These are phyloP conservation scores for Hemithea aestivaria DNA, from an alignment of 2,888 invertebrate species.

Conservation along the genomic window DNA sequence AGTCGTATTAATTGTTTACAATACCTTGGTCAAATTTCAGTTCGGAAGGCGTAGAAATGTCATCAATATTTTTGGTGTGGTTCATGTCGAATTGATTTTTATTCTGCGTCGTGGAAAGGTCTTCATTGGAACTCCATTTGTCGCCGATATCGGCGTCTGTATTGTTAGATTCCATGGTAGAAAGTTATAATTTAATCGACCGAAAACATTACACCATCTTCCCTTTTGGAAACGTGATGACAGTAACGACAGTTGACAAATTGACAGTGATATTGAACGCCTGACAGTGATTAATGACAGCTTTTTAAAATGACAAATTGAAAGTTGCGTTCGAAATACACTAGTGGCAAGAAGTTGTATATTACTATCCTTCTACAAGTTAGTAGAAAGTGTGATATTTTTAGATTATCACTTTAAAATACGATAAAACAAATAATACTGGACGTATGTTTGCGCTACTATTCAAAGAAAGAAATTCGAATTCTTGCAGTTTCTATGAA, in stretches of 20 bases:
- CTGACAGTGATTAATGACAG: slow-evolving; percentile 4
- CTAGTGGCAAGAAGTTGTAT: too few relatives aligned
- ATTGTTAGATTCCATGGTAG: slow-evolving; percentile 62
- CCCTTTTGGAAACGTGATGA: slow-evolving; percentile 29
- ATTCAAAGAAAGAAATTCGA: too few relatives aligned
- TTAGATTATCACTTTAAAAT: too few relatives aligned
- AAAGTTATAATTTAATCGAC: slow-evolving; percentile 52
- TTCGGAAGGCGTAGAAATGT: slow-evolving; percentile 80
- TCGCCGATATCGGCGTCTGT: slow-evolving; percentile 50
- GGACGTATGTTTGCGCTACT: too few relatives aligned
- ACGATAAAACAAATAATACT: too few relatives aligned
- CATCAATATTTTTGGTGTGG: slow-evolving; percentile 72
- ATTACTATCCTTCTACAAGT: too few relatives aligned
- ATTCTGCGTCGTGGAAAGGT: slow-evolving; percentile 48
- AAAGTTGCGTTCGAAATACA: too few relatives aligned
- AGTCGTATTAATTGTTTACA: slow-evolving; percentile 52
- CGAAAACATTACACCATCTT: slow-evolving; percentile 69
- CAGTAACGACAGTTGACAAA: slow-evolving; percentile 20
- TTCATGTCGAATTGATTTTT: slow-evolving; percentile 52
- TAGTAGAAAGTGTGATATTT: too few relatives aligned
- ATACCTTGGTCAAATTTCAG: slow-evolving; percentile 85
- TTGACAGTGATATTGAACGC: neutral
- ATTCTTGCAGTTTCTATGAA: too few relatives aligned
- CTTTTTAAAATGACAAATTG: too few relatives aligned
- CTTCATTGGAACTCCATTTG: slow-evolving; percentile 56